Evolutionary conservation across 2,888 invertebrate genomes (phyloP), one percentile per base, ranked within the genome.

Genomic region (Drosophila colorata): DNA sequence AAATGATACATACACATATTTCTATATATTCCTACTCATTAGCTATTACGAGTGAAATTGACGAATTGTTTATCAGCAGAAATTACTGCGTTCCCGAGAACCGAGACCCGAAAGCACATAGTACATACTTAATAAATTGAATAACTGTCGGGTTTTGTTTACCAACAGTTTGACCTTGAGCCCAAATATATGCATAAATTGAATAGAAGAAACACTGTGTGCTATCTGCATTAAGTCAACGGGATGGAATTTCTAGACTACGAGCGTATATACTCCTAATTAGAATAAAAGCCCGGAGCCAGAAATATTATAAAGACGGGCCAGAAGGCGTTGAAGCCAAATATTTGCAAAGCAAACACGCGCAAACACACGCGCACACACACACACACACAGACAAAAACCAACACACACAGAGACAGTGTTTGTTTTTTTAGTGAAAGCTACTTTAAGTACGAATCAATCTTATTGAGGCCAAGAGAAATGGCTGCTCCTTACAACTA

Each of bases 391-490:
- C 43, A 49, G 14, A 14, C 20, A 43, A 43, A 43, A 41, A 44
- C 25, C 20, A n/a, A n/a, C 25, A 46, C 33, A 14, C 23, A 35
- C 40, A 46, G 31, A 48, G 37, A 18, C 11, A 38, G 16, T 16
- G 20, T 44, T 41, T 65, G 14, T 41, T 25, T 33, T 13, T 13
- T 33, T 33, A 49, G 55, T 67, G 74, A 71, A 71, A 71, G 74
- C 59, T 25, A 13, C 40, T 23, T 33, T 35, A 48, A 38, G 41
- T 43, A 40, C 18, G 48, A 16, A 48, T 61, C 52, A 52, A 68
- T 49, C 31, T 16, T 48, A 68, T 57, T 41, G 61, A 68, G 72
- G 74, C n/a, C 69, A 72, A 25, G 13, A 41, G 18, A 59, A 55
- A 46, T 43, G 38, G 48, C 41, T 52, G 40, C 46, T 56, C 38